Conservation (phyloP, 2,113 vertebrate genomes). For the Antigone vipio region DNA sequence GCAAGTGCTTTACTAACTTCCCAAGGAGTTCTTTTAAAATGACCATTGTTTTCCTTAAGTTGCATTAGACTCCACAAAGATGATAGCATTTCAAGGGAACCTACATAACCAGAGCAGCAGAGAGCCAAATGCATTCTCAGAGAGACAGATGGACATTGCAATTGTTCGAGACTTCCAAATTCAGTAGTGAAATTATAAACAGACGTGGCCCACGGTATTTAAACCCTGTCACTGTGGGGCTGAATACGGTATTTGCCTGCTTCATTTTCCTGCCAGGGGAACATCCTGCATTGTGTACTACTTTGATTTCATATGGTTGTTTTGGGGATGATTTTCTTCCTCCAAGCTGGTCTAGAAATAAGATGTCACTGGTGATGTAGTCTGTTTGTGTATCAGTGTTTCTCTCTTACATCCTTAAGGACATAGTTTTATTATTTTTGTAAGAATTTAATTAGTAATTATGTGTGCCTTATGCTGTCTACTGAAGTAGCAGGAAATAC, state of each 20-base stretch:
- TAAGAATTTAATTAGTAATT: conserved; percentile 57
- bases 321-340: conserved; percentile 25
- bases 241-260: not conserved
- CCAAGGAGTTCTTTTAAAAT: not conserved
- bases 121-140: not conserved
- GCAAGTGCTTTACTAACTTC: not conserved
- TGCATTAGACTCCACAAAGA: not conserved
- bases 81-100: not conserved
- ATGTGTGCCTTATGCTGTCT: not conserved
- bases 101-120: not conserved
- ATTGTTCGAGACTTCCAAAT: not conserved
- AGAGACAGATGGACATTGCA: not conserved
- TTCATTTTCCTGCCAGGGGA: not conserved
- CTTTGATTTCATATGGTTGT: not conserved
- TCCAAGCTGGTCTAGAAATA: conserved; percentile 24
- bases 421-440: conserved; percentile 45
- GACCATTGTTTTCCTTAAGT: not conserved
- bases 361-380: conserved; percentile 25
- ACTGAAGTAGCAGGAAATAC: conserved; percentile 19
- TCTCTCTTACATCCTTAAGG: conserved; percentile 43
- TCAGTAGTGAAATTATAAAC: not conserved
- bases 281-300: not conserved
- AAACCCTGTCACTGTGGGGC: not conserved
- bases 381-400: conserved; percentile 21
- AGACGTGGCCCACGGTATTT: not conserved